These are phyloP conservation scores for Steinernema khuongi DNA, from an alignment of 1,140 invertebrate genomes.

Conservation along the genomic window DNA sequence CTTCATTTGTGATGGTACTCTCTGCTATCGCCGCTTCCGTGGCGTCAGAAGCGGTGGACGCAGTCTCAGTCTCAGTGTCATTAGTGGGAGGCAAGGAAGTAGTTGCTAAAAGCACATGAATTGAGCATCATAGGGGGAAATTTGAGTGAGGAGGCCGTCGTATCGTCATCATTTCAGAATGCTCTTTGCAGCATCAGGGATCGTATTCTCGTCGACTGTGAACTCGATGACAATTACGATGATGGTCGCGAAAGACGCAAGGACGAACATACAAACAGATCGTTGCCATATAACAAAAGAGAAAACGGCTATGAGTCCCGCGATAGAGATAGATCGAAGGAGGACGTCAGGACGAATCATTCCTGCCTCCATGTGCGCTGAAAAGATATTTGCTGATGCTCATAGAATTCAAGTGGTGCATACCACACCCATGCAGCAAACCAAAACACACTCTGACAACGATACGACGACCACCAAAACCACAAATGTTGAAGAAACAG, in stretches of 20 bases:
- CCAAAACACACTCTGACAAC: conserved; percentile 10
- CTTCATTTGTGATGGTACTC: conserved; percentile 1
- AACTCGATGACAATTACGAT: conserved; percentile 42
- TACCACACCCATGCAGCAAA: background rate
- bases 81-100: background rate
- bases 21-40: background rate
- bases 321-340: conserved; percentile 45
- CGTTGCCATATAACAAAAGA: conserved; percentile 46
- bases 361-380: conserved; percentile 37
- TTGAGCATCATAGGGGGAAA: background rate
- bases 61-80: background rate
- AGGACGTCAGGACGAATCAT: conserved; percentile 41
- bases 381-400: conserved; percentile 25
- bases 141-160: background rate
- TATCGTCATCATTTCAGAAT: conserved; percentile 1
- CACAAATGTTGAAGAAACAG: conserved; percentile 26
- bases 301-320: conserved; percentile 43
- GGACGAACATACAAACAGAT: conserved; percentile 31
- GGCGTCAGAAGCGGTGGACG: background rate
- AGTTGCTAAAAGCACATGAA: background rate
- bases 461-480: background rate
- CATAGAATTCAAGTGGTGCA: conserved; percentile 8
- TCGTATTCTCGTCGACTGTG: conserved; percentile 36
- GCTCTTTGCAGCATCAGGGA: conserved; percentile 38
- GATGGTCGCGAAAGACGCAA: conserved; percentile 37